Base-by-base conservation (phyloP, 2,888 invertebrate species). In the Leptinotarsa juncta region DNA sequence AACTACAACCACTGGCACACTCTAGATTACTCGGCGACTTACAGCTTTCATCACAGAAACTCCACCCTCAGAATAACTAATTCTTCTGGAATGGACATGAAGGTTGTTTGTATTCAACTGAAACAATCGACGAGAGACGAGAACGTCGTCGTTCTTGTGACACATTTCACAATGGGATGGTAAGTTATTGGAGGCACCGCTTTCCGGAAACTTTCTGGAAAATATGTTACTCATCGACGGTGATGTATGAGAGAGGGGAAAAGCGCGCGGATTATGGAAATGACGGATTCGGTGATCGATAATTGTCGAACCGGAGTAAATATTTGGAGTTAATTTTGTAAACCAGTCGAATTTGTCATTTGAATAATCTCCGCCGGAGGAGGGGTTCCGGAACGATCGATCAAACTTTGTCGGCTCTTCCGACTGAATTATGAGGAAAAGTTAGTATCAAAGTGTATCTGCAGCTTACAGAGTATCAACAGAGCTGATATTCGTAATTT, bases 1-100 rank as follows among this genome's bases (percentile, higher is more conserved):
- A 93, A 93, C 84, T 93, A 93, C 74, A 91, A 92, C 85, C 95
- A 95, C 83, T 97, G 97, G 96, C 96, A 96, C 89, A 95, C 96
- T 66, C 90, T 97, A 85, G 96, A 96, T 90, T 94, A 95, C 87
- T 92, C 93, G 84, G 93, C 93, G 84, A 94, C 95, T 83, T 96
- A 96, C 89, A 94, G 94, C 82, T 96, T 96, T 89, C 95, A 95
- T 88, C 93, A 94, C 87, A 91, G 93, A 79, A 94, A 94, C 86
- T 93, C 93, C n/a, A 94, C 94, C 4, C 88, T 94, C 26, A 89
- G 93, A 81, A 93, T 94, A 82, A 92, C 92, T 74, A 93, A 91
- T 81, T 84, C 87, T 88, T 90, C 91, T 0, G 91, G 91, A 1
- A 90, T 90, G 3, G 93, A 93, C 78, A 91, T 92, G 87, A 91